Base-by-base conservation (phyloP, 2,113 vertebrate species). In the Periophthalmus modestus region DNA sequence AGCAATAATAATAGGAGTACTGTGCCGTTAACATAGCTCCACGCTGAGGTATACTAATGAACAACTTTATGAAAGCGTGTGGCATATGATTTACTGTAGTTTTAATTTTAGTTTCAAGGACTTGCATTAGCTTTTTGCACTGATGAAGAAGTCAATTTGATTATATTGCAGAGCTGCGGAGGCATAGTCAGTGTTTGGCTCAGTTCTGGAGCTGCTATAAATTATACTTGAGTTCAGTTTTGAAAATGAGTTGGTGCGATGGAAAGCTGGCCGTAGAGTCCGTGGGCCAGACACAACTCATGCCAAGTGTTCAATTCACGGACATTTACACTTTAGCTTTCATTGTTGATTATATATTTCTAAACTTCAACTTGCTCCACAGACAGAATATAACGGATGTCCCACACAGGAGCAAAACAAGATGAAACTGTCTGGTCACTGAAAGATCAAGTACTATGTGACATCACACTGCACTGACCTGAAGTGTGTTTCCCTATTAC, bases 181-280 rank as follows among this genome's bases (percentile, higher is more conserved):
- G 52, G 52, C 52, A 55, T 55, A 59, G 57, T 28, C 23, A 59
- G 57, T 59, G 57, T 59, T 59, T 59, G 57, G 57, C 23, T 55
- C 19, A 55, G 5, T 28, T 59, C 21, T 59, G 57, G 23, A 28
- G 57, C 21, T 24, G 21, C 14, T 24, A 59, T 59, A 59, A 58
- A 62, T 33, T 34, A 62, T 33, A 34, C 28, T 62, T 13, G 24
- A 62, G 59, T 7, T 61, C 59, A 34, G 59, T 33, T 62, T 34
- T 62, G 59, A 62, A 62, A 62, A 62, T 62, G 59, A 62, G 24
- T 61, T 61, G 58, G 58, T 61, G 58, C 24, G 4, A 62, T 34
- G 59, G 24, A 34, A 62, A 62, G 28, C 59, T 34, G 59, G 59
- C 59, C 24, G 5, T 62, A 18, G 5, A 62, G 58, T 33, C 55